A percentile compares a stretch with the other conserved stretches of the same genome.
phyloP scores from a whole-genome alignment of 2,888 invertebrate species.

The Rotaria socialis region DNA sequence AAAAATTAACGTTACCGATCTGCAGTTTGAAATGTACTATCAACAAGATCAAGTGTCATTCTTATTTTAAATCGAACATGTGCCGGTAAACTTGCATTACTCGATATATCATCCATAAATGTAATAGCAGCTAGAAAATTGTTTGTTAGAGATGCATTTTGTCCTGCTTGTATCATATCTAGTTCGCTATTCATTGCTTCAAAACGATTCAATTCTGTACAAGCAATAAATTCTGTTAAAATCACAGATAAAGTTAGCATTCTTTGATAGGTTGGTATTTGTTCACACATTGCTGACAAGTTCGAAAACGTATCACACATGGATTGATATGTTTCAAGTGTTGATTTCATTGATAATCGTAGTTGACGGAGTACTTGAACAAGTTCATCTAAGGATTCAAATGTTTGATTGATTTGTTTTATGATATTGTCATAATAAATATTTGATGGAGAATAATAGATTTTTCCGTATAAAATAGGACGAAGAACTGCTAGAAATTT shows the following conservation, averaged over 20 bases:
- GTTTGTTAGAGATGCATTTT: conserved; percentile 25
- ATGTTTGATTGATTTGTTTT: conserved; percentile 39
- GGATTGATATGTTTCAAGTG: too few relatives aligned
- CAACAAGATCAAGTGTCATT: conserved; percentile 35
- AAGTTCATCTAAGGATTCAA: conserved; percentile 30
- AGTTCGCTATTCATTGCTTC: conserved; percentile 7
- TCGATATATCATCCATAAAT: not conserved
- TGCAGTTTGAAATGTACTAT: conserved; percentile 30
- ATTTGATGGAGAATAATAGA: conserved; percentile 41
- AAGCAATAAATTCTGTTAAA: conserved; percentile 26
- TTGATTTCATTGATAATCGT: not conserved
- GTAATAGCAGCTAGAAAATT: conserved; percentile 40
- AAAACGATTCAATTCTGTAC: conserved; percentile 41
- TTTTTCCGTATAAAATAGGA: conserved; percentile 41
- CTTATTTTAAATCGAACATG: conserved; percentile 42
- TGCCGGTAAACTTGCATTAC: conserved; percentile 33
- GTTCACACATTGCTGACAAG: not conserved
- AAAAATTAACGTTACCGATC: not conserved
- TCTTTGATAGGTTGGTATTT: not conserved
- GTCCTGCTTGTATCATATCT: conserved; percentile 25
- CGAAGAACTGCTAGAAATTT: not conserved
- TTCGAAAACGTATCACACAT: not conserved
- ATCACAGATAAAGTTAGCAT: not conserved
- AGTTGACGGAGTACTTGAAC: conserved; percentile 14
- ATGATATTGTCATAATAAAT: conserved; percentile 37